Evolutionary conservation across 2,797 vertebrate genomes (phyloP), one percentile per base, ranked within the genome.

Genomic region (Sparus aurata): DNA sequence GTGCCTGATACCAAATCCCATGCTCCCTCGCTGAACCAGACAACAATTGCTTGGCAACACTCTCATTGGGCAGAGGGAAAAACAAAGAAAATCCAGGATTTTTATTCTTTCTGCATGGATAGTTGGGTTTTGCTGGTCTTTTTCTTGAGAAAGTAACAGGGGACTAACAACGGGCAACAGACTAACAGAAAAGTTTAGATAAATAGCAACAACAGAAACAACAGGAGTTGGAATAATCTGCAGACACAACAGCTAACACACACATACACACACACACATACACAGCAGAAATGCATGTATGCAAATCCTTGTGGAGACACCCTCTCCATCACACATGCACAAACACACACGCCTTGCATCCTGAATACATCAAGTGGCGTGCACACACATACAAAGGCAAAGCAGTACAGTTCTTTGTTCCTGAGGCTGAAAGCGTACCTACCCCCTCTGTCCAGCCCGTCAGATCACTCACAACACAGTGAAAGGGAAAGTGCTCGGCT

Each of bases 1-100:
- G 86, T 80, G 86, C 84, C 87, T 87, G 86, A 86, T 86, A 86
- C 83, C 83, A 93, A 94, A 90, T 94, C 92, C 93, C 92, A 78
- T 70, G 89, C 79, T 91, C 82, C 93, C 89, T 89, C 34, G 12
- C 79, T 85, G 80, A 93, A 88, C 88, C 87, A 90, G 75, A 91
- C 92, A 93, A 93, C 91, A 85, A 93, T 88, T 82, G 88, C 93
- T 89, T 92, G 91, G 93, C 90, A 94, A 93, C 93, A 25, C 87
- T 89, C 88, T 91, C 83, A 60, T 49, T 76, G 83, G 86, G 84
- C 79, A 73, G 45, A 68, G 58, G 61, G 64, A 74, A 86, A 89
- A 92, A 82, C 78, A 91, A 91, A 81, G 61, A 72, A 65, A 83
- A 83, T 73, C 49, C 52, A 73, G 69, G 73, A 75, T 85, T 89